Percentiles rank a stretch among this genome's conserved stretches.
These are phyloP conservation scores for Cochlearius cochlearius DNA, from an alignment of 2,113 vertebrate species.

Conservation along the genomic window DNA sequence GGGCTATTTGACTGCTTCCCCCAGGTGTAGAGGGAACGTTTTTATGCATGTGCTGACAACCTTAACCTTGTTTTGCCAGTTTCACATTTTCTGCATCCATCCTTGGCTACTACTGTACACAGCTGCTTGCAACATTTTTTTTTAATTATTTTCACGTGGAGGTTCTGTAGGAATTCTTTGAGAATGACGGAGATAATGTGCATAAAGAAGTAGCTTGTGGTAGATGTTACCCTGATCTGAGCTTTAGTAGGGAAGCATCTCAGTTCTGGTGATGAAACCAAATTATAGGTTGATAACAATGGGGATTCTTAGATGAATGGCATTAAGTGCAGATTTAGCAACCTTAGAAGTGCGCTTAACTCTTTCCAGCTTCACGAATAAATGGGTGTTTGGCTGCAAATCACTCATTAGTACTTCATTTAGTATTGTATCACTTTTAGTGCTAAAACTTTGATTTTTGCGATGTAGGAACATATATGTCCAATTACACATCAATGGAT, in stretches of 20 bases:
- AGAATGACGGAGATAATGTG: not conserved
- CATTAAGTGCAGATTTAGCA: not conserved
- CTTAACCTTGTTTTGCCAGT: slow-evolving; percentile 53
- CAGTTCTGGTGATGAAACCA: not conserved
- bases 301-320: not conserved
- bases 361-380: not conserved
- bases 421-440: not conserved
- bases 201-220: not conserved
- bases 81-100: slow-evolving; percentile 41
- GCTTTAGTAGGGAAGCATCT: not conserved
- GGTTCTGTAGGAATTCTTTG: not conserved
- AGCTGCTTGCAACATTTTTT: not conserved
- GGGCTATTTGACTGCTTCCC: not conserved
- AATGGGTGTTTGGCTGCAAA: not conserved
- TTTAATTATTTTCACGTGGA: not conserved
- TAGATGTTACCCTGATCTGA: not conserved
- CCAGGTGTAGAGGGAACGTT: not conserved
- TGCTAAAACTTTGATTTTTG: not conserved
- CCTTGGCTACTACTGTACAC: slow-evolving; percentile 7
- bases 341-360: not conserved
- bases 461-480: not conserved
- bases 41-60: slow-evolving; percentile 61
- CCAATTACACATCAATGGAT: not conserved
- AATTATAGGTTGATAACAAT: not conserved
- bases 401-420: not conserved